Conservation (phyloP, 2,797 vertebrate genomes). For the Labroides dimidiatus region DNA sequence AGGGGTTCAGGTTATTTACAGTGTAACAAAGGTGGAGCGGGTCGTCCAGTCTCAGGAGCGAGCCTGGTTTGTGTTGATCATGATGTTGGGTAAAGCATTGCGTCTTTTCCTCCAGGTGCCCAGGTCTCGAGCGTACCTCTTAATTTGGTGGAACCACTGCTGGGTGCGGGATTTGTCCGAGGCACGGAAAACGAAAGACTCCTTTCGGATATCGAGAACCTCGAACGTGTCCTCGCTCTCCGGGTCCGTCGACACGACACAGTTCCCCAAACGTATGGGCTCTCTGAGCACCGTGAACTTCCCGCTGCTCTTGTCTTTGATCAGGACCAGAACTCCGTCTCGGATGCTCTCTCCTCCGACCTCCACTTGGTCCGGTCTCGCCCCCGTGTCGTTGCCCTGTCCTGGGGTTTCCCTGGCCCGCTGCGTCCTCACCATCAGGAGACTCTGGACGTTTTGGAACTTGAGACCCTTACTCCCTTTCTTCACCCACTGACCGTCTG, state of each 20-base stretch:
- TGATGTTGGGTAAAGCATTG: slow-evolving; percentile 94
- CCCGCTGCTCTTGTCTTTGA: slow-evolving; percentile 93
- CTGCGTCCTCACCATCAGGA: slow-evolving; percentile 90
- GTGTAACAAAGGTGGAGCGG: slow-evolving; percentile 13
- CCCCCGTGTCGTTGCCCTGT: slow-evolving; percentile 46
- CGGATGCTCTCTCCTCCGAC: slow-evolving; percentile 82
- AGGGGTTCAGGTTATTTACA: slow-evolving; percentile 68
- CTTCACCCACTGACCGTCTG: slow-evolving; percentile 92
- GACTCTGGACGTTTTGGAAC: slow-evolving; percentile 93
- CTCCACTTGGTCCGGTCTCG: slow-evolving; percentile 70
- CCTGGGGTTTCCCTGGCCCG: slow-evolving; percentile 68
- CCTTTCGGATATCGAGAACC: slow-evolving; percentile 91
- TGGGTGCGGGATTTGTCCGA: slow-evolving; percentile 90
- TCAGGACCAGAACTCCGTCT: slow-evolving; percentile 90
- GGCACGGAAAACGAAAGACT: slow-evolving; percentile 92
- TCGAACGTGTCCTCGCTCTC: slow-evolving; percentile 93
- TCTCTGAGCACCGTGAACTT: slow-evolving; percentile 92
- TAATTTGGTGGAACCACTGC: slow-evolving; percentile 93
- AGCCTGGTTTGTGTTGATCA: slow-evolving; percentile 91
- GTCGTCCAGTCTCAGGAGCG: slow-evolving; percentile 80
- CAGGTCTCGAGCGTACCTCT: slow-evolving; percentile 87
- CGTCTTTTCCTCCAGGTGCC: slow-evolving; percentile 92
- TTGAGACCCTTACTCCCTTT: slow-evolving; percentile 92
- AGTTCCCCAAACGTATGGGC: slow-evolving; percentile 91
- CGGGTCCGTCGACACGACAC: slow-evolving; percentile 90